Evolutionary conservation across 2,113 vertebrate genomes (phyloP).

Genomic region (Heteronetta atricapilla): DNA sequence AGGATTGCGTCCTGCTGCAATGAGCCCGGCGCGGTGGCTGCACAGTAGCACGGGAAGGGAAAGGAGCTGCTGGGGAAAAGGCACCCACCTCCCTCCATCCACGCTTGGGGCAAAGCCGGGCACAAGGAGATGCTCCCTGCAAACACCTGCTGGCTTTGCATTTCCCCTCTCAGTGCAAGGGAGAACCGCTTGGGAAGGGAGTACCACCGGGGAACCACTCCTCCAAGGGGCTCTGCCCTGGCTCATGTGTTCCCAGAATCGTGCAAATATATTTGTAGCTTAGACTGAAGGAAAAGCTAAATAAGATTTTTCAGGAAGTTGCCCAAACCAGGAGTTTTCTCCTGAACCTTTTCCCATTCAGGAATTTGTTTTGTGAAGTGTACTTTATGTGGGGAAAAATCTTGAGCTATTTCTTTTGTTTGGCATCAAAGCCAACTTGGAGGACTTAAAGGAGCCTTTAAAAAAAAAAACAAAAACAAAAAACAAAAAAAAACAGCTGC

Average conservation of each 20-base stretch:
- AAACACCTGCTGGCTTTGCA: not conserved
- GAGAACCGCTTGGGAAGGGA: not conserved
- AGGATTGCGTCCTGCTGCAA: not conserved
- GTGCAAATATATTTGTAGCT: not conserved
- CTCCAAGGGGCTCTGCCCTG: not conserved
- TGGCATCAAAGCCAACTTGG: constrained; percentile 8
- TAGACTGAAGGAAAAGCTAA: not conserved
- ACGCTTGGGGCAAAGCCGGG: not conserved
- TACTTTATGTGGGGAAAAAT: not conserved
- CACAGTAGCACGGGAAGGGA: not conserved
- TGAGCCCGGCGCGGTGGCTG: not conserved
- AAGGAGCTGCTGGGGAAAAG: not conserved
- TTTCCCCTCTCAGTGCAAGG: not conserved
- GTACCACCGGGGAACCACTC: not conserved
- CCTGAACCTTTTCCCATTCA: not conserved
- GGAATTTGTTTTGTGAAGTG: not conserved
- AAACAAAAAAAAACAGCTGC: not conserved
- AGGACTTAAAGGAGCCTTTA: not conserved
- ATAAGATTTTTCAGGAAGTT: not conserved
- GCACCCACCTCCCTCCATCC: not conserved
- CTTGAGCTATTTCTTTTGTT: constrained; percentile 45
- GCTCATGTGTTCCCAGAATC: not conserved
- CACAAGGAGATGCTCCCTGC: not conserved
- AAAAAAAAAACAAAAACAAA: too few relatives aligned
- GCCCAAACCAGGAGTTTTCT: not conserved